Conservation (phyloP, 2,113 vertebrate genomes). For the Theropithecus gelada region DNA sequence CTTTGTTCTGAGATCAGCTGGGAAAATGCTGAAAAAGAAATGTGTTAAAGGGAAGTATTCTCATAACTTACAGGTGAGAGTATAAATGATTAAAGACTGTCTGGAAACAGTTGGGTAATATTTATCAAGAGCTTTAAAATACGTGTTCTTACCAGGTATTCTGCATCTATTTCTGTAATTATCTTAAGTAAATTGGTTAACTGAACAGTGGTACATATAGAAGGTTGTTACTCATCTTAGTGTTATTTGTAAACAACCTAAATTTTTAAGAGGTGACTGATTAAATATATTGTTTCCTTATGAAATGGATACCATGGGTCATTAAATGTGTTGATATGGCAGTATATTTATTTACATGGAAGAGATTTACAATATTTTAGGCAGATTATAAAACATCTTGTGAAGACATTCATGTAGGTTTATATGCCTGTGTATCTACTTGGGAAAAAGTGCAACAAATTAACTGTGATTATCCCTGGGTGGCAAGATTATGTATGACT, state of each 20-base stretch:
- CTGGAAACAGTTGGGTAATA: background rate
- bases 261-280: background rate
- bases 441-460: background rate
- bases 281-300: background rate
- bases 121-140: background rate
- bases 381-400: background rate
- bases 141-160: background rate
- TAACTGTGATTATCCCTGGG: background rate
- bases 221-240: constrained; percentile 5
- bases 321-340: background rate
- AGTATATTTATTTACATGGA: background rate
- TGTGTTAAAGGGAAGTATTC: background rate
- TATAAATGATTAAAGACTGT: background rate
- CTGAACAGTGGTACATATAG: background rate
- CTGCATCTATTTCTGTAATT: background rate
- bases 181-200: background rate
- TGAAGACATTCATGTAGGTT: background rate
- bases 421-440: background rate
- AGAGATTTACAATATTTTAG: background rate
- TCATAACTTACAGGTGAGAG: background rate
- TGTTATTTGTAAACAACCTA: background rate
- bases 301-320: background rate
- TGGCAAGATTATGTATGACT: background rate
- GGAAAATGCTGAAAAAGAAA: background rate
- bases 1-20: background rate